Evolutionary conservation across 2,113 vertebrate species (phyloP).

Genomic region (Podiceps cristatus): DNA sequence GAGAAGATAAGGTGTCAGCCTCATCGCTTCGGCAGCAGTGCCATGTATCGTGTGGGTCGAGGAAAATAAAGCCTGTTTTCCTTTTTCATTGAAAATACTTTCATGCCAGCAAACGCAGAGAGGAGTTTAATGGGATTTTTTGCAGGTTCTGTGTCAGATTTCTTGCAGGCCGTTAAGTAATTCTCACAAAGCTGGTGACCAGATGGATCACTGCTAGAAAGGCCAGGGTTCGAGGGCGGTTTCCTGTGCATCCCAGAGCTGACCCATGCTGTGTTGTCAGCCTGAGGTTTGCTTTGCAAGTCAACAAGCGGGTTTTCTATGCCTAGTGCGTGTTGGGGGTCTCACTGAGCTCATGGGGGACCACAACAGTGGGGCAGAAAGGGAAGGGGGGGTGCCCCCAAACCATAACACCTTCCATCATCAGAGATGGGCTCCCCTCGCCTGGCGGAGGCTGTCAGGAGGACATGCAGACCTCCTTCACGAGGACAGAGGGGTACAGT

Average conservation of each 20-base stretch:
- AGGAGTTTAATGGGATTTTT: neutral
- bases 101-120: neutral
- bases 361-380: neutral
- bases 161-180: neutral
- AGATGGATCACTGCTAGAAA: neutral
- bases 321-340: neutral
- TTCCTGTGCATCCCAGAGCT: neutral
- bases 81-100: neutral
- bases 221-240: neutral
- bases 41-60: rapidly evolving
- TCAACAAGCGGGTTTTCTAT: neutral
- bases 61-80: neutral
- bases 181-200: neutral
- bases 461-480: neutral
- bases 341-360: neutral
- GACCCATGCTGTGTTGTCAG: neutral
- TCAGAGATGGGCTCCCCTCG: neutral
- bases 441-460: neutral
- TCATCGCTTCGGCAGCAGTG: neutral
- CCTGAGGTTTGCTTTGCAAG: neutral
- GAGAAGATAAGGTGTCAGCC: neutral
- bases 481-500: neutral
- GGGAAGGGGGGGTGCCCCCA: neutral
- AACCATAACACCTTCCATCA: neutral
- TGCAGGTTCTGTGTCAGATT: neutral